Evolutionary conservation across 2,113 vertebrate genomes (phyloP).

Genomic region (Cromileptes altivelis): DNA sequence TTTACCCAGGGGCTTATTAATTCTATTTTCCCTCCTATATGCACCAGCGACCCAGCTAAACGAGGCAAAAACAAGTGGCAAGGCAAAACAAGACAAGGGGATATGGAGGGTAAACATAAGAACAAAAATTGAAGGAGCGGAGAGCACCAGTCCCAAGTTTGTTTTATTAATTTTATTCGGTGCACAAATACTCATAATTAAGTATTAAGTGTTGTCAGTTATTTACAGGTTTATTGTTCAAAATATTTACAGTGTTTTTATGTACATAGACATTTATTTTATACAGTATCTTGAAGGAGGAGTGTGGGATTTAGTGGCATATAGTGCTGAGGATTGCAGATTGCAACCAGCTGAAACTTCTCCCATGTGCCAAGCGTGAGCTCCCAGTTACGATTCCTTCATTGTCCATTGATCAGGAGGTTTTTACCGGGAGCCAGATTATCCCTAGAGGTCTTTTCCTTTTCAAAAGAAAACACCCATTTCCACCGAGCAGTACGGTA

Average conservation of each 20-base stretch:
- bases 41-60: conserved; percentile 56
- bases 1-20: conserved; percentile 60
- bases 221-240: neutral
- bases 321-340: no score
- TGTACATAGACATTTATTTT: neutral
- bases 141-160: neutral
- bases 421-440: no score
- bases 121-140: neutral
- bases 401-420: no score
- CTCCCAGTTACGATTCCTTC: no score
- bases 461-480: no score
- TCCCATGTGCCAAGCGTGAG: no score
- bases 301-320: no score
- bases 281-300: neutral
- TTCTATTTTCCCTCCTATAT: conserved; percentile 56
- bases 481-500: no score
- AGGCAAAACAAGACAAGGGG: conserved; percentile 29
- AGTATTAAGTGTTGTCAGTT: neutral
- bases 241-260: neutral
- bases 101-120: conserved; percentile 16
- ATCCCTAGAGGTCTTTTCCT: no score
- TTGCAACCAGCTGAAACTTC: no score
- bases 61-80: conserved; percentile 38
- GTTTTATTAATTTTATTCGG: neutral
- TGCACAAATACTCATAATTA: neutral